These are phyloP conservation scores for Mastomys coucha DNA, from an alignment of 2,113 vertebrate species.

Conservation along the genomic window DNA sequence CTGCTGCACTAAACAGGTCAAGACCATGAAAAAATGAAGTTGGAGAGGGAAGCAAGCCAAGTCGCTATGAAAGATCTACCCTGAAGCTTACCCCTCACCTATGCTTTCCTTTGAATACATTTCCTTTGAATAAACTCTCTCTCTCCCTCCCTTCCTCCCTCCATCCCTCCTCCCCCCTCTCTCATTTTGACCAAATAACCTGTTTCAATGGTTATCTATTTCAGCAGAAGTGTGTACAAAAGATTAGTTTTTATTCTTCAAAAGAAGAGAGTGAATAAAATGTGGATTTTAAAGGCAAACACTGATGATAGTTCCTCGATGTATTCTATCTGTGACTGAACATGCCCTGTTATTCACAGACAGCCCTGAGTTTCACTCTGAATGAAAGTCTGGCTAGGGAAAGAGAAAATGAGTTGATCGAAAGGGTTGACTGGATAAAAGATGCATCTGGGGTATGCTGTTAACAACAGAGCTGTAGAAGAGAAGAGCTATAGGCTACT, in stretches of 20 bases:
- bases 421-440: not conserved
- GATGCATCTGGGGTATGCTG: too few relatives aligned
- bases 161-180: not conserved
- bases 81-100: not conserved
- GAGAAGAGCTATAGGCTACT: not conserved
- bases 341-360: not conserved
- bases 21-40: not conserved
- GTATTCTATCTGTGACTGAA: not conserved
- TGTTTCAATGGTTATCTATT: not conserved
- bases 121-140: not conserved
- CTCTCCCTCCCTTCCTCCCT: not conserved
- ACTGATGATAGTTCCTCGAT: not conserved
- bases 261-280: not conserved
- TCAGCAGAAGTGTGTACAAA: not conserved
- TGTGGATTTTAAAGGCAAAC: slow-evolving; percentile 6
- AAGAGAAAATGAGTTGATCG: not conserved
- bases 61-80: not conserved
- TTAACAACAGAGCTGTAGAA: not conserved
- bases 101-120: not conserved
- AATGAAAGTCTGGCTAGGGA: not conserved
- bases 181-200: not conserved
- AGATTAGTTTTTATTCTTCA: not conserved
- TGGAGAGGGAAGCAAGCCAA: not conserved
- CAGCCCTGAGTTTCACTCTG: not conserved
- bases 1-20: not conserved